phyloP scores from a whole-genome alignment of 2,888 invertebrate genomes.

The Trachelus troglodyta region DNA sequence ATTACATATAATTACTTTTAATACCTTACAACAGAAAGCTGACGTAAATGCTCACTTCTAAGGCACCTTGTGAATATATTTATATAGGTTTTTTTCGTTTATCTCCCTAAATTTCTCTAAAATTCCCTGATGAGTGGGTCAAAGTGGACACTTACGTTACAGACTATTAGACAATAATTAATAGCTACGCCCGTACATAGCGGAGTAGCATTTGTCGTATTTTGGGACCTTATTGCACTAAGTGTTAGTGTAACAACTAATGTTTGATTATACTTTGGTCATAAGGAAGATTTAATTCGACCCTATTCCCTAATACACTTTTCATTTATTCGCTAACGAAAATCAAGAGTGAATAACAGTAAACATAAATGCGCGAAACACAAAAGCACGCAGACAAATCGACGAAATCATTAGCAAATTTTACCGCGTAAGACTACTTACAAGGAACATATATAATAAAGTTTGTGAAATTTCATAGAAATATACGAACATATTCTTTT shows the following conservation, averaged over 20 bases:
- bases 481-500: not conserved
- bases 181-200: not conserved
- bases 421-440: not conserved
- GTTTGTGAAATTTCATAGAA: not conserved
- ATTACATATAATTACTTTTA: not conserved
- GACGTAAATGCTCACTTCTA: not conserved
- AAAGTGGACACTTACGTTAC: not conserved
- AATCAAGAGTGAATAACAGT: slow-evolving; percentile 1
- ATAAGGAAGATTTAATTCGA: not conserved
- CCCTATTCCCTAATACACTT: not conserved
- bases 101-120: not conserved
- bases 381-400: not conserved
- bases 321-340: not conserved
- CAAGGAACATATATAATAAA: not conserved
- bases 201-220: not conserved
- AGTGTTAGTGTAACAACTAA: not conserved
- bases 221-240: not conserved
- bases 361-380: not conserved
- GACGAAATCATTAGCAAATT: not conserved
- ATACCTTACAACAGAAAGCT: not conserved
- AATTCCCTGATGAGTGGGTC: not conserved
- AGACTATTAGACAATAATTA: not conserved
- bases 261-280: not conserved
- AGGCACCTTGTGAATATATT: not conserved
- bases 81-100: not conserved